Base-by-base conservation (phyloP, 2,888 invertebrate genomes). In the Erynnis tages region DNA sequence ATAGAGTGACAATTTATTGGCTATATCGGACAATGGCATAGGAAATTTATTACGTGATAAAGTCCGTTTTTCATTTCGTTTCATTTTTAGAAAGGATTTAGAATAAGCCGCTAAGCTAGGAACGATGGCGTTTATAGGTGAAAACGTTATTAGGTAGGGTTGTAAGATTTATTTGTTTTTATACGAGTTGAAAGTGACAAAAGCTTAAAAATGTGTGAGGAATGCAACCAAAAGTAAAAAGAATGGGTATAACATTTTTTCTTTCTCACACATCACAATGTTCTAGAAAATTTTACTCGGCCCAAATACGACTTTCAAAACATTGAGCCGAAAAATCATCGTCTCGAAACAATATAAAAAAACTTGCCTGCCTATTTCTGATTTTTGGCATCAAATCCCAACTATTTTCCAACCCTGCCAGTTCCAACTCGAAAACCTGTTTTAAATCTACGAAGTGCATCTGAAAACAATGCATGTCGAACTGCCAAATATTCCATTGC, bases 41-140 rank as follows among this genome's bases (percentile, higher is more conserved):
- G 69, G 71, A 76, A 79, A 86, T 88, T 87, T 88, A 89, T 83
- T 66, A 81, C 73, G 86, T 87, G 88, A 78, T 84, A 87, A 89
- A 73, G 72, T 71, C 64, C 69, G 62, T 73, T 76, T 76, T 73
- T 71, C 67, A 71, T 73, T 57, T 60, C 63, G 70, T 76, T 75
- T 65, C 72, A 73, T 76, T 72, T 68, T 64, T 55, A 62, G 58
- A 68, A 60, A 62, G 63, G 69, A 73, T 74, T 76, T 65, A 60
- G 57, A 62, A 60, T 73, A 70, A 73, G 58, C 48, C 56, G 66
- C 55, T 61, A 56, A 55, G 25, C 43, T 32, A 16, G 8, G 48
- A 50, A 23, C 45, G 38, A 45, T 21, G 27, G 49, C 19, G 47
- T 49, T 50, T 30, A 32, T 30, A 8, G 25, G 29, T 49, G 40